Evolutionary conservation across 2,888 invertebrate species (phyloP).

Genomic region (Apotomis turbidana): DNA sequence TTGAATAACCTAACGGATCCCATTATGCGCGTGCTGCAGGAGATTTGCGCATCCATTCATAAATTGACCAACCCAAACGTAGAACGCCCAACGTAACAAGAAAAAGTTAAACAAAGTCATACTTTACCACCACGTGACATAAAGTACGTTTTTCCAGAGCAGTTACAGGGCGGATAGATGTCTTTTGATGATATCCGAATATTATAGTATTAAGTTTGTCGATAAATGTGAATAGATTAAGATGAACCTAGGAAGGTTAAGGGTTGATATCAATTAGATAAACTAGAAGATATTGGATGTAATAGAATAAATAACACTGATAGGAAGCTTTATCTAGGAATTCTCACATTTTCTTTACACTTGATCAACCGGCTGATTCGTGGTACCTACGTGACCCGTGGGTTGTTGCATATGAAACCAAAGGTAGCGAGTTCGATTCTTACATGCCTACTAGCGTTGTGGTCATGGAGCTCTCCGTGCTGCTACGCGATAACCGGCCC

Average conservation of each 20-base stretch:
- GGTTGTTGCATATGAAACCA: no score
- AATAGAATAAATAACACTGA: constrained; percentile 4
- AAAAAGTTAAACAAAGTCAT: neutral
- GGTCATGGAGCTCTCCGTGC: no score
- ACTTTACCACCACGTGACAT: neutral
- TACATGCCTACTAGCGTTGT: no score
- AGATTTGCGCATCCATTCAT: constrained; percentile 43
- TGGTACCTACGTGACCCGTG: no score
- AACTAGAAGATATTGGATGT: constrained; percentile 10
- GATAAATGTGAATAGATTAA: constrained; percentile 32
- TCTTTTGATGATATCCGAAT: constrained; percentile 3
- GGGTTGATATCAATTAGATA: constrained; percentile 33
- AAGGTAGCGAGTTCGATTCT: no score
- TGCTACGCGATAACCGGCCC: no score
- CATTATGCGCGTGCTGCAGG: constrained; percentile 59
- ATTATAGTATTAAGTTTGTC: constrained; percentile 35
- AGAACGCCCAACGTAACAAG: neutral
- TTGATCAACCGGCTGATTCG: neutral
- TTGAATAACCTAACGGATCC: constrained; percentile 71
- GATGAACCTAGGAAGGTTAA: constrained; percentile 34
- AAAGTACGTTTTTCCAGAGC: neutral
- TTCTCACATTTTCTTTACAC: neutral
- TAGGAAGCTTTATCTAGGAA: neutral
- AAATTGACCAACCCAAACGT: constrained; percentile 19
- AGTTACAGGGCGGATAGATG: neutral